Evolutionary conservation across 1,140 invertebrate species (phyloP).

Genomic region (Centruroides sculpturatus): DNA sequence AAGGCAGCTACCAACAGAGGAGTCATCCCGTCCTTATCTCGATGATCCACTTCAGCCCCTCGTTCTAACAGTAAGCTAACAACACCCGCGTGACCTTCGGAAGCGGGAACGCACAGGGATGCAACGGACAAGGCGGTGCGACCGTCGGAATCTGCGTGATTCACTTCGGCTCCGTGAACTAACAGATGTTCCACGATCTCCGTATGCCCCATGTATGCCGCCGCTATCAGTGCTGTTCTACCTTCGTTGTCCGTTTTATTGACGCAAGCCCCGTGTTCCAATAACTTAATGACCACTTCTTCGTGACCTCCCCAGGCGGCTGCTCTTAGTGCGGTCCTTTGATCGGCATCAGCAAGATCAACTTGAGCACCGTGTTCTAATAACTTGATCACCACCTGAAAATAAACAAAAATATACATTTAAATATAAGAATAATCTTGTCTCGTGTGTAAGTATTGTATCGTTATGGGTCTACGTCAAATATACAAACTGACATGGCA

Average conservation of each 20-base stretch:
- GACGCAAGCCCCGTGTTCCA: conserved; percentile 70
- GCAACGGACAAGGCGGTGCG: conserved; percentile 77
- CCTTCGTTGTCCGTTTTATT: conserved; percentile 81
- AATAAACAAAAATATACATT: neutral
- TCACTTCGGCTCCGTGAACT: conserved; percentile 27
- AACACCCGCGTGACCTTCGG: conserved; percentile 45
- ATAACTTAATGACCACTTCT: conserved; percentile 70
- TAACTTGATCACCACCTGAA: conserved; percentile 46
- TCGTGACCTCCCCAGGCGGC: conserved; percentile 83
- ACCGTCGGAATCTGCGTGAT: conserved; percentile 22
- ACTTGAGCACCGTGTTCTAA: conserved; percentile 61
- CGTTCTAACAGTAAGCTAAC: conserved; percentile 61
- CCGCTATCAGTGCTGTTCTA: conserved; percentile 42
- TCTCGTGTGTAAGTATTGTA: too few relatives aligned
- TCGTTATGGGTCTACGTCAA: too few relatives aligned
- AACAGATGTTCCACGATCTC: conserved; percentile 33
- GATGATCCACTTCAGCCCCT: conserved; percentile 71
- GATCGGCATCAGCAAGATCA: conserved; percentile 68
- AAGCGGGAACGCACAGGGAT: conserved; percentile 74
- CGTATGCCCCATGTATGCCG: conserved; percentile 39
- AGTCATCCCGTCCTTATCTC: conserved; percentile 84
- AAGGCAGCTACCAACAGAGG: conserved; percentile 85
- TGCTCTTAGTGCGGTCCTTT: conserved; percentile 77
- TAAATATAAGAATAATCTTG: too few relatives aligned
- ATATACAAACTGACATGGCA: too few relatives aligned